phyloP scores from a whole-genome alignment of 1,140 invertebrate genomes.

The Lepidurus apus region DNA sequence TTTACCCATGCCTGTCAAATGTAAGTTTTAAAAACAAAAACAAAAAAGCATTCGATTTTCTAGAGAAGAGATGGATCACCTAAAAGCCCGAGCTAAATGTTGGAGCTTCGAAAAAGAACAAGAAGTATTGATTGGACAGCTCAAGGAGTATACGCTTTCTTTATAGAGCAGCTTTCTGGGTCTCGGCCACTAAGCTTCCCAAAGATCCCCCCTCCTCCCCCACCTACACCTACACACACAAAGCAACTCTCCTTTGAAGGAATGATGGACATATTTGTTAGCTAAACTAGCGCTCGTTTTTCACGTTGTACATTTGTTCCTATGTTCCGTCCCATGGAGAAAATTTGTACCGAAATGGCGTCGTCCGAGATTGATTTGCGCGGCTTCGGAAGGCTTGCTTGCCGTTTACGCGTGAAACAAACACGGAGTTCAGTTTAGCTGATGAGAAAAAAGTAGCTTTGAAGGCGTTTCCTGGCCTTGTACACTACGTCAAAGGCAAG shows the following conservation, averaged over 20 bases:
- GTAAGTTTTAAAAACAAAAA: slow-evolving; percentile 56
- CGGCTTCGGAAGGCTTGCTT: background rate
- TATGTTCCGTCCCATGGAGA: background rate
- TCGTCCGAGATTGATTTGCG: background rate
- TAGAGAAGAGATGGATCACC: slow-evolving; percentile 16
- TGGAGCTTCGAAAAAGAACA: background rate
- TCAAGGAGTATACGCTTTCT: background rate
- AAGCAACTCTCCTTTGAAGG: background rate
- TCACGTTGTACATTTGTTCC: background rate
- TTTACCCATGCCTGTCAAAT: slow-evolving; percentile 77
- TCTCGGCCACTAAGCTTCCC: background rate
- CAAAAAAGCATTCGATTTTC: background rate
- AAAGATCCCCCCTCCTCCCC: background rate
- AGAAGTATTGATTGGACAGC: background rate
- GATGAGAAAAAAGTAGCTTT: background rate
- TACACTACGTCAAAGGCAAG: too few relatives aligned
- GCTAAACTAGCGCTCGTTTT: background rate
- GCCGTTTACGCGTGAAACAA: background rate
- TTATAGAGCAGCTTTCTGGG: background rate
- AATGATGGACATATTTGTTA: slow-evolving; percentile 9
- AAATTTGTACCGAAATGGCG: background rate
- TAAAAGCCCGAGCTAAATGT: background rate
- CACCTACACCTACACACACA: background rate
- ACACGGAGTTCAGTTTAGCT: background rate
- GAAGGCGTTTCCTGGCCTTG: background rate